Base-by-base conservation (phyloP, 2,888 invertebrate species). In the Agrenia bidenticulata region DNA sequence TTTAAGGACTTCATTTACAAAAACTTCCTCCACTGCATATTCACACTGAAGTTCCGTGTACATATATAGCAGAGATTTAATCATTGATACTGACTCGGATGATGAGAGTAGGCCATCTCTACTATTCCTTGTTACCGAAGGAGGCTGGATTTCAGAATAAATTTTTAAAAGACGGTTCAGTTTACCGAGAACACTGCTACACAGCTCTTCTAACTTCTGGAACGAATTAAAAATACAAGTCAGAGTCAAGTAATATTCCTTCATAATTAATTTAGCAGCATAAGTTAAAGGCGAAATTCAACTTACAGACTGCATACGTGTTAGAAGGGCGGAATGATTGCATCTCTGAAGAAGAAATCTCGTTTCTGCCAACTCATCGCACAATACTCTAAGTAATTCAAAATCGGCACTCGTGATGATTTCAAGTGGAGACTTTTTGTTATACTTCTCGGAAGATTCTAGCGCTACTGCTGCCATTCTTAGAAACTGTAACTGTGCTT, bases 11-110 rank as follows among this genome's bases (percentile, higher is more conserved):
- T 70, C 62, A 21, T 61, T 17, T 1, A 69, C 55, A 65, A 76
- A 74, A 21, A 73, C 61, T 21, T 70, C 50, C 53, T 76, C 76
- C 17, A 73, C 76, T 50, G 63, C 58, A n/a, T 55, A 42, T 23
- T 73, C 73, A 41, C 65, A 68, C 49, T 73, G 65, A 13, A 76
- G 56, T 37, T 76, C 73, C 17, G 70, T 63, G 53, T 74, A 76
- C 67, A 74, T 60, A 24, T 68, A 64, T 0, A 76, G 63, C n/a
- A 76, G 19, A 13, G 67, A 72, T 21, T 56, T 73, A 4, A 73
- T 67, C 26, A 69, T 23, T 9, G 49, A 32, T 45, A 58, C 55
- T 56, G 53, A 50, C 27, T 64, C 62, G n/a, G 37, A 55, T 13
- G 45, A 45, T 17, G 19, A n/a, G 9, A 4, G 32, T 11, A n/a